These are phyloP conservation scores for Semotilus atromaculatus DNA, from an alignment of 2,797 vertebrate species.

Conservation along the genomic window DNA sequence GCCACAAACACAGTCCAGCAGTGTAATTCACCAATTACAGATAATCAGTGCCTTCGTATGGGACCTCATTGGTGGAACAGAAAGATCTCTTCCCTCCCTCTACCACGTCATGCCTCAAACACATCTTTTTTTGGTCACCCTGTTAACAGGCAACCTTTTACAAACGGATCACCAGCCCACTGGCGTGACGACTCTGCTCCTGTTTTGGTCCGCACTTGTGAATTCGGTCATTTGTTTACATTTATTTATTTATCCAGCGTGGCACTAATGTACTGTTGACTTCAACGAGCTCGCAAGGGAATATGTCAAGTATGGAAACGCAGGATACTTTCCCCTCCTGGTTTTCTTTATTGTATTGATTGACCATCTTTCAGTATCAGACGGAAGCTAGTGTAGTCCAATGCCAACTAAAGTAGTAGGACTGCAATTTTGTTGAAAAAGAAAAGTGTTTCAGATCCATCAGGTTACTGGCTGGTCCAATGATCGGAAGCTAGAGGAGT, in stretches of 20 bases:
- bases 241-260: constrained; percentile 62
- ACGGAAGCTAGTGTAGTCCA: constrained; percentile 47
- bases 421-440: constrained; percentile 39
- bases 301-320: constrained; percentile 54
- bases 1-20: constrained; percentile 6
- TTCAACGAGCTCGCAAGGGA: constrained; percentile 67
- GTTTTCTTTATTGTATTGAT: constrained; percentile 42
- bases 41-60: constrained; percentile 86
- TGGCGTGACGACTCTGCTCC: constrained; percentile 55
- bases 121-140: constrained; percentile 42
- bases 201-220: constrained; percentile 5
- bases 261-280: constrained; percentile 64
- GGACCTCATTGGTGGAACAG: constrained; percentile 69
- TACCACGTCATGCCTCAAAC: constrained; percentile 12
- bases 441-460: constrained; percentile 43
- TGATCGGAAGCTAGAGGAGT: constrained; percentile 49
- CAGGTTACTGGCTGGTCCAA: constrained; percentile 45
- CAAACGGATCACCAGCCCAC: constrained; percentile 63
- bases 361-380: constrained; percentile 44
- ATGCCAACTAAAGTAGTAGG: constrained; percentile 56
- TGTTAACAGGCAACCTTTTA: constrained; percentile 56
- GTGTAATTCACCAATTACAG: constrained; percentile 3
- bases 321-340: not conserved
- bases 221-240: constrained; percentile 57
- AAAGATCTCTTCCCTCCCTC: constrained; percentile 51